Base-by-base conservation (phyloP, 2,888 invertebrate genomes). In the Diachrysia chrysitis region DNA sequence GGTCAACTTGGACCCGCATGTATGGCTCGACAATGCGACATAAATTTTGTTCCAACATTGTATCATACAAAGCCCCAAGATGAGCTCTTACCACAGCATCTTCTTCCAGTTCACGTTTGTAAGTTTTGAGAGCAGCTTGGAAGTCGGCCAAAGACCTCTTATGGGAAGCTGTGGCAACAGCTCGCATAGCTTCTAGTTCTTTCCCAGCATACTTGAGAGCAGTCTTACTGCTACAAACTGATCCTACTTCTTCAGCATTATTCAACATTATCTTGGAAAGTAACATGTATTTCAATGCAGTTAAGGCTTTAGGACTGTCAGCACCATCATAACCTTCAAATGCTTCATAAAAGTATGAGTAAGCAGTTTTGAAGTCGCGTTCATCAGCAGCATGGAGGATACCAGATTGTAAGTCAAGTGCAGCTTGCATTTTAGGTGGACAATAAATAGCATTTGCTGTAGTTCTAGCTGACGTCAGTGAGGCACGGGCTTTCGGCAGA, bases 391-490 rank as follows among this genome's bases (percentile, higher is more conserved):
- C 99, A 94, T 99, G 99, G 66, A 99, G 95, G 81, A 99, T 99
- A 83, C 99, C 99, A 6, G 99, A 99, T 90, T 99, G 99, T 79
- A 99, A 96, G 93, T 99, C 99, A 48, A 99, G 96, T 12, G 99
- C 98, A 10, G 99, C 99, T 95, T 99, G 99, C 96, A 99, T 98
- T 95, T 99, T 99, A 0, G 99, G 99, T 73, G 99, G 99, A 92
- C 99, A 99, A 92, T 99, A 99, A 85, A 99, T 99, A 14, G 99
- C 98, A 94, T 99, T 99, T 9, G 99, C 99, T 58, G 99, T 99
- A n/a, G 99, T 99, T 84, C 99, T 96, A 5, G 99, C 99, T 51
- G 99, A 99, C 16, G 99, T 99, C 58, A 99, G 95, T 0, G 99
- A 99, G 58, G 99, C 99, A 80, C 99, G 96, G 12, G 99, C 98